A percentile compares a stretch with the other conserved stretches of the same genome.
phyloP scores from a whole-genome alignment of 2,888 invertebrate genomes.

The Gastracanthus pulcherrimus region DNA sequence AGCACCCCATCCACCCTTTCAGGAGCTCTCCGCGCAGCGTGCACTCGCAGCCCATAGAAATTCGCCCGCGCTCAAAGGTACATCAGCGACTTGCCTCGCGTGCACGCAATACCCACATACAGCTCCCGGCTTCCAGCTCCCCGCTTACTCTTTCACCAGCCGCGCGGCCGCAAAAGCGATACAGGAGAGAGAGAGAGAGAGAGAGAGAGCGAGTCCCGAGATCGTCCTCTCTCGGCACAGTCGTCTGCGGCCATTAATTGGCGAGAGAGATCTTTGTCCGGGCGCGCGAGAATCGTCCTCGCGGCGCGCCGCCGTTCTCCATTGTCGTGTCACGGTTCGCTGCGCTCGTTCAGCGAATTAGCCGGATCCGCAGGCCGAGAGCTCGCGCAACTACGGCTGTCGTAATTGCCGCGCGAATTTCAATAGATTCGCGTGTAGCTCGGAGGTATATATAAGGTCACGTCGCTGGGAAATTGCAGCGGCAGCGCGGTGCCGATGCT shows the following conservation, averaged over 20 bases:
- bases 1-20: too few relatives aligned
- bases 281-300: conserved; percentile 57
- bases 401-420: conserved; percentile 73
- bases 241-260: conserved; percentile 77
- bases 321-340: conserved; percentile 75
- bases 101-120: too few relatives aligned
- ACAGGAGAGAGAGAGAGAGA: conserved; percentile 52
- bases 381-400: conserved; percentile 66
- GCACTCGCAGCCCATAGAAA: too few relatives aligned
- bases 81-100: too few relatives aligned
- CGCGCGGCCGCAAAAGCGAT: not conserved
- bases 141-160: not conserved
- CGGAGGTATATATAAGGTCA: conserved; percentile 31
- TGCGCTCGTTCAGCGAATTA: conserved; percentile 75
- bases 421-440: conserved; percentile 61
- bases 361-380: conserved; percentile 65
- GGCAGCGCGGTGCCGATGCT: not conserved
- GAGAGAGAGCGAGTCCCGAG: conserved; percentile 63
- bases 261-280: conserved; percentile 76
- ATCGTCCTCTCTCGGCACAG: too few relatives aligned
- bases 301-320: conserved; percentile 61
- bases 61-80: not conserved
- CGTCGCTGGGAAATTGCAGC: not conserved
- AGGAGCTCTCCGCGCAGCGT: too few relatives aligned
- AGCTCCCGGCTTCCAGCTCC: too few relatives aligned